phyloP scores from a whole-genome alignment of 2,797 vertebrate genomes.

The Phrynocephalus vlangalii region DNA sequence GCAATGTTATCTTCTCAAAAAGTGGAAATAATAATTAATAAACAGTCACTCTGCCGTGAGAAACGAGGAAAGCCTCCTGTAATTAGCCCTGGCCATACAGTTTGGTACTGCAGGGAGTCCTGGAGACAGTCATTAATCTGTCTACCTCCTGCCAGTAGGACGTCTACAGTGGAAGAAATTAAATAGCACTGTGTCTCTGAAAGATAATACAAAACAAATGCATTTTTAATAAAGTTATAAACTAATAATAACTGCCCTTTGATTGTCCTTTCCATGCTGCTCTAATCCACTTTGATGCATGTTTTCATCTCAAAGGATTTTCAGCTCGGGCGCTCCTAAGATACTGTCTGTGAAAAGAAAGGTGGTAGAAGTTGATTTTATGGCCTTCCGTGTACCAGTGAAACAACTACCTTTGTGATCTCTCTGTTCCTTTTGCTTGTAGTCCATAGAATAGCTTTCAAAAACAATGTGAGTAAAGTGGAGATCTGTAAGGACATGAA shows the following conservation, averaged over 20 bases:
- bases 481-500: conserved; percentile 14
- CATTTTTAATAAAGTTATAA: conserved; percentile 52
- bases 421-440: background rate
- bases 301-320: conserved; percentile 32
- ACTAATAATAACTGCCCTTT: conserved; percentile 46
- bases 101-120: conserved; percentile 23
- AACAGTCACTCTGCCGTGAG: background rate
- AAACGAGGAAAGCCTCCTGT: conserved; percentile 7
- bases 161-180: conserved; percentile 31
- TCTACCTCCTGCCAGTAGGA: conserved; percentile 23
- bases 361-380: background rate
- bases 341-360: conserved; percentile 5
- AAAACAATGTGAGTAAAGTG: background rate
- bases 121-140: conserved; percentile 25
- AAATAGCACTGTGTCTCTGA: conserved; percentile 27
- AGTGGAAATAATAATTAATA: conserved; percentile 26
- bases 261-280: background rate
- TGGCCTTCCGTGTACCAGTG: conserved; percentile 21
- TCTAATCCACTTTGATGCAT: conserved; percentile 31
- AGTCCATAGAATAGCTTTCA: background rate
- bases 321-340: background rate
- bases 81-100: conserved; percentile 26
- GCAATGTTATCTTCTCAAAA: background rate
- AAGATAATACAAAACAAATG: conserved; percentile 41
- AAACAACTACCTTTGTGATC: conserved; percentile 13